These are phyloP conservation scores for Monopis laevigella DNA, from an alignment of 2,888 invertebrate species.

Conservation along the genomic window DNA sequence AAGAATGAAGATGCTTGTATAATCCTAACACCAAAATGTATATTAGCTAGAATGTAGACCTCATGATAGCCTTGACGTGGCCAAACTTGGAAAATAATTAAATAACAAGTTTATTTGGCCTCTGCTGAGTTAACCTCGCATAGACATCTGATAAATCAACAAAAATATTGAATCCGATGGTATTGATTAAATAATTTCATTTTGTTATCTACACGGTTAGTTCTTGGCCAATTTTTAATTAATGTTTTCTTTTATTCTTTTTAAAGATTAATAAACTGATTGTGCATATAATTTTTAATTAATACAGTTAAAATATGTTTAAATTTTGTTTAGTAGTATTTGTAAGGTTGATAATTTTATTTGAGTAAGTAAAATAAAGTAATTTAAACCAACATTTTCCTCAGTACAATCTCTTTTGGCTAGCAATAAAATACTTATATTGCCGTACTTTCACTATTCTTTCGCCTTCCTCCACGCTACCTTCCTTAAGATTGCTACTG, in stretches of 20 bases:
- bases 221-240: no score
- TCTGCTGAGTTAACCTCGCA: conserved; percentile 15
- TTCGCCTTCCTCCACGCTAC: conserved; percentile 16
- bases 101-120: conserved; percentile 8
- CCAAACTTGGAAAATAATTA: conserved; percentile 10
- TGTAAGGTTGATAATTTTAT: no score
- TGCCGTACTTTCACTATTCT: conserved; percentile 19
- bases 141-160: conserved; percentile 18
- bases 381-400: not conserved
- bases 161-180: conserved; percentile 13
- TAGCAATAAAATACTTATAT: conserved; percentile 5
- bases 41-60: no score
- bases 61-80: conserved; percentile 1
- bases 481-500: conserved; percentile 5
- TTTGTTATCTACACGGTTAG: no score
- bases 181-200: not conserved
- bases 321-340: no score
- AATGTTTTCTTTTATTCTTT: no score
- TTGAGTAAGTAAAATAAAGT: no score
- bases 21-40: no score
- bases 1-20: no score
- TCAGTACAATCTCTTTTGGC: not conserved
- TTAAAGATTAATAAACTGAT: no score
- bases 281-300: no score
- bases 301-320: no score